Conservation (phyloP, 1,140 invertebrate genomes). For the Venustaconcha ellipsiformis region DNA sequence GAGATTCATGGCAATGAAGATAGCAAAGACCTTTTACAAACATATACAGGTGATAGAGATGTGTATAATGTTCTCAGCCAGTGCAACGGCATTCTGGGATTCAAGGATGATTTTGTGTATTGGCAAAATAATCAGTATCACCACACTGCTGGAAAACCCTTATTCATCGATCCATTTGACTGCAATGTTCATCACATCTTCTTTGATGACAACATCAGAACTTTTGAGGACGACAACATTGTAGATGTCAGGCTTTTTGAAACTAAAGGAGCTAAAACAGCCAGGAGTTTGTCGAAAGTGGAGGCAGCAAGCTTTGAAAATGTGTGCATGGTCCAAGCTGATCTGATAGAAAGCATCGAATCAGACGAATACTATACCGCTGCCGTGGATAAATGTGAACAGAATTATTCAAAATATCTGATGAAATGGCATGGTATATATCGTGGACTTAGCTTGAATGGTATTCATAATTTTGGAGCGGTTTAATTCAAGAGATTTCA, state of each 20-base stretch:
- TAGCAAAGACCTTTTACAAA: slow-evolving; percentile 18
- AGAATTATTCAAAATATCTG: slow-evolving; percentile 52
- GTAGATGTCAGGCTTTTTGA: slow-evolving; percentile 60
- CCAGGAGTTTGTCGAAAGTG: slow-evolving; percentile 47
- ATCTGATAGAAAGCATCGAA: slow-evolving; percentile 58
- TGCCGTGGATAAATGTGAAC: slow-evolving; percentile 55
- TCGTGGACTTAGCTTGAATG: neutral
- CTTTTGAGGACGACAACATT: slow-evolving; percentile 64
- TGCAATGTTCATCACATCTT: slow-evolving; percentile 62
- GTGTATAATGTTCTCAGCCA: slow-evolving; percentile 57
- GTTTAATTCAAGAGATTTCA: too few species aligned
- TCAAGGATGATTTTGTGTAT: slow-evolving; percentile 60
- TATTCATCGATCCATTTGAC: slow-evolving; percentile 61
- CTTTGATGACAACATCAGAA: slow-evolving; percentile 66
- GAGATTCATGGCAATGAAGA: slow-evolving; percentile 15
- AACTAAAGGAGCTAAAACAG: slow-evolving; percentile 27
- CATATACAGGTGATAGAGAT: slow-evolving; percentile 40
- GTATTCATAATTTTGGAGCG: too few species aligned
- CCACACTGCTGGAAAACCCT: slow-evolving; percentile 56
- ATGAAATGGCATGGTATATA: slow-evolving; percentile 16
- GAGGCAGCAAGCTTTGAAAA: slow-evolving; percentile 56
- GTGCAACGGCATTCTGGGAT: slow-evolving; percentile 54
- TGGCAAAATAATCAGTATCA: slow-evolving; percentile 62
- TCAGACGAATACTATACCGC: slow-evolving; percentile 62
- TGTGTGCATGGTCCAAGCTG: slow-evolving; percentile 63